A percentile compares a stretch with the other conserved stretches of the same genome.
phyloP scores from a whole-genome alignment of 1,140 invertebrate species.

The Philaenus spumarius region DNA sequence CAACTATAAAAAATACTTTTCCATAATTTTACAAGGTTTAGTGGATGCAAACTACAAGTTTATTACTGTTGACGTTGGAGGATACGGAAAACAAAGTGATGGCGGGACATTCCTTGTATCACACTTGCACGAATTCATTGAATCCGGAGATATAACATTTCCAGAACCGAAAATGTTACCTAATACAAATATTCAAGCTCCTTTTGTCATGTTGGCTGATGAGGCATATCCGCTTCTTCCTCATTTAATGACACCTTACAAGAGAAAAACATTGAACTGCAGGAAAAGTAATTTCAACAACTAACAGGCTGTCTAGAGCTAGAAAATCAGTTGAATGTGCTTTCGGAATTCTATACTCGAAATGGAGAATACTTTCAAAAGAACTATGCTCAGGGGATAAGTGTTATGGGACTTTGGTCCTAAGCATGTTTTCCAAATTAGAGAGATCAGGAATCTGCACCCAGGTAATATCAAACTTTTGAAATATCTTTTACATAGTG shows the following conservation, averaged over 20 bases:
- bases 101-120: conserved; percentile 26
- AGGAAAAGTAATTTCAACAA: conserved; percentile 38
- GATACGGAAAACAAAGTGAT: conserved; percentile 40
- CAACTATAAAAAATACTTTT: too few relatives aligned
- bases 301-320: conserved; percentile 36
- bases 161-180: conserved; percentile 4
- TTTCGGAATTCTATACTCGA: conserved; percentile 41
- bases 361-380: conserved; percentile 16
- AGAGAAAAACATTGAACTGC: conserved; percentile 32
- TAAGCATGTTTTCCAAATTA: too few relatives aligned
- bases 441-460: too few relatives aligned
- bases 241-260: conserved; percentile 44
- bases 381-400: conserved; percentile 6
- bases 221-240: conserved; percentile 42
- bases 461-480: too few relatives aligned
- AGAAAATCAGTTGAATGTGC: too few relatives aligned
- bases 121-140: conserved; percentile 12
- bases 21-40: too few relatives aligned
- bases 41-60: too few relatives aligned
- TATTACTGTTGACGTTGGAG: conserved; percentile 40
- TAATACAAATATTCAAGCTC: conserved; percentile 16
- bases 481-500: too few relatives aligned
- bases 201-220: conserved; percentile 31
- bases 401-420: background rate
- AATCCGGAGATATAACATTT: conserved; percentile 6